Base-by-base conservation (phyloP, 2,113 vertebrate genomes). In the Thunnus maccoyii region DNA sequence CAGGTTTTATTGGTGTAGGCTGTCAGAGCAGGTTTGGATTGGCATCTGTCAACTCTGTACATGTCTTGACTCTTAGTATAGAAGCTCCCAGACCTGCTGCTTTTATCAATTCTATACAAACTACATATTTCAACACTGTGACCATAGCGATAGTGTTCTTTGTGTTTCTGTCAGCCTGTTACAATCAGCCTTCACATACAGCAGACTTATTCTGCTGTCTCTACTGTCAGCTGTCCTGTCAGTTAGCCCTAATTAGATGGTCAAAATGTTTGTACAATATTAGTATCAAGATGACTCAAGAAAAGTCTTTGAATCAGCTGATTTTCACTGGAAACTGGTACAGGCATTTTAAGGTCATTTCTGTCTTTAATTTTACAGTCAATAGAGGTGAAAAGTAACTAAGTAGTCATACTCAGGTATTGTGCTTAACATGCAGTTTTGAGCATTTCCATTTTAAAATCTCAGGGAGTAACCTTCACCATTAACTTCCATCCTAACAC, bases 91-190 rank as follows among this genome's bases (percentile, higher is more conserved):
- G 51, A 17, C 56, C 25, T 61, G 32, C 32, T 58, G 9, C 20
- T 48, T 20, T 41, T 20, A 22, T 83, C 58, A 76, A 3, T 27
- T 56, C 22, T 36, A 20, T n/a, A 20, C 20, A 6, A 20, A 57
- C 25, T 20, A 11, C 78, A 36, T 47, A 54, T 60, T 66, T 51
- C 12, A 6, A 51, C 30, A 27, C 51, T 17, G 8, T 8, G 15
- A 22, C 57, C 3, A 3, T n/a, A 58, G 47, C 44, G 63, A 64
- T 57, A 46, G 51, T 22, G 52, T 6, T 18, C n/a, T 57, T 50
- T 68, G 41, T 44, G 58, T 65, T 70, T 58, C 32, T 61, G 32
- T 56, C 72, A 27, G 60, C 22, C 58, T 48, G 82, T 75, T 65
- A 70, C 65, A 8, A 1, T 44, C 70, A 27, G 58, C n/a, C 52